Percentiles rank a stretch among this genome's conserved stretches.
Evolutionary conservation across 2,113 vertebrate species (phyloP).

Genomic region (Myrmecophaga tridactyla): DNA sequence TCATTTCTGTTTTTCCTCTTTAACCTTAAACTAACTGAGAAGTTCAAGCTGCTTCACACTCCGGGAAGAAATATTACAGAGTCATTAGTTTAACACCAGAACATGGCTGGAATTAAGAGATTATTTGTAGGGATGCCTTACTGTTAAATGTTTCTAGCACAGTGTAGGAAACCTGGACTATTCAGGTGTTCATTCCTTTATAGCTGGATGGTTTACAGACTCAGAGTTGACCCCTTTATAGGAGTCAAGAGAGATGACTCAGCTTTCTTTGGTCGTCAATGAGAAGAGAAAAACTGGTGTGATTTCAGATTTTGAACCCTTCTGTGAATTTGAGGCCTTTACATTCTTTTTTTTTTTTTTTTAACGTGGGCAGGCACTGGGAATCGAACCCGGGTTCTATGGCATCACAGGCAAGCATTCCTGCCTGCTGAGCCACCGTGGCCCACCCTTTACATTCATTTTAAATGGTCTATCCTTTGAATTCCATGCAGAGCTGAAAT

Average conservation of each 20-base stretch:
- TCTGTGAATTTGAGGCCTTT: background rate
- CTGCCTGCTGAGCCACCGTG: no score
- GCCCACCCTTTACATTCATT: background rate
- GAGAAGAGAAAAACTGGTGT: background rate
- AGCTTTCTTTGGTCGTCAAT: background rate
- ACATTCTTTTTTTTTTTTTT: background rate
- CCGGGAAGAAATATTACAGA: background rate
- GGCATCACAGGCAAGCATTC: no score
- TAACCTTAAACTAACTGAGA: background rate
- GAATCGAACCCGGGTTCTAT: no score
- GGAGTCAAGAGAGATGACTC: background rate
- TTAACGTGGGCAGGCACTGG: no score
- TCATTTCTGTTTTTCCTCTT: background rate
- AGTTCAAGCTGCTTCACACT: background rate
- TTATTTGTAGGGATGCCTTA: background rate
- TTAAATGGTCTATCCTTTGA: background rate
- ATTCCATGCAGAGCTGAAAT: background rate
- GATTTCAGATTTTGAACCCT: background rate
- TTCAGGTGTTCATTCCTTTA: background rate
- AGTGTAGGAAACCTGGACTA: slow-evolving; percentile 1
- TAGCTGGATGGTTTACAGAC: background rate
- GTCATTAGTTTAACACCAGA: background rate
- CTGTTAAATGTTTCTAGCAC: background rate
- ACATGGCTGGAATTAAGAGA: background rate
- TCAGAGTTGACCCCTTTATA: background rate